A percentile compares a stretch with the other conserved stretches of the same genome.
phyloP scores from a whole-genome alignment of 1,140 invertebrate species.

The Cataglyphis hispanica region DNA sequence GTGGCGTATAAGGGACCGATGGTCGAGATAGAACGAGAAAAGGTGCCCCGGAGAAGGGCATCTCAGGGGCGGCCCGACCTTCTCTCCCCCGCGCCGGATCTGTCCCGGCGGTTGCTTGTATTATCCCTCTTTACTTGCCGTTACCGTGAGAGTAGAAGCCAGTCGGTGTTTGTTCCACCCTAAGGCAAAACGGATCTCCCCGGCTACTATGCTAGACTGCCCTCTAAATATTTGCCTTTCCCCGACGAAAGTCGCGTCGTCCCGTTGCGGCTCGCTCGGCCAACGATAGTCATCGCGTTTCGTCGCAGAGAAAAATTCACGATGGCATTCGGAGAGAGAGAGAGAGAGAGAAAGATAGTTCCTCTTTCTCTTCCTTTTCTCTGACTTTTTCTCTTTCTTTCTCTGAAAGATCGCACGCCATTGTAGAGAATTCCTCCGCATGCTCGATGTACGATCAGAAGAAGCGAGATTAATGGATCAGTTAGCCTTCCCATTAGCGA shows the following conservation, averaged over 20 bases:
- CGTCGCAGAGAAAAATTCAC: conserved; percentile 25
- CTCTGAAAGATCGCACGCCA: not conserved
- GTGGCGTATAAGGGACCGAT: conserved; percentile 66
- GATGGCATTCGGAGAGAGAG: not conserved
- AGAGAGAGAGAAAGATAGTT: too few species aligned
- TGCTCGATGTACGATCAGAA: conserved; percentile 25
- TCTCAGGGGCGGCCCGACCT: conserved; percentile 1
- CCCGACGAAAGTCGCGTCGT: conserved; percentile 23
- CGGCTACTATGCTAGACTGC: conserved; percentile 66
- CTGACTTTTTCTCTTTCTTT: not conserved
- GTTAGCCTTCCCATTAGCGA: conserved; percentile 55
- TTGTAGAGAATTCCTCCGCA: not conserved
- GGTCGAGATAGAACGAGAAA: conserved; percentile 69
- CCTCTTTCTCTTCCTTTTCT: not conserved
- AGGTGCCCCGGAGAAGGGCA: conserved; percentile 33
- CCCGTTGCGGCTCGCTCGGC: conserved; percentile 9
- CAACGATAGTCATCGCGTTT: conserved; percentile 26
- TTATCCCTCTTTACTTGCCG: conserved; percentile 11
- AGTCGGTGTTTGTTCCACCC: conserved; percentile 52
- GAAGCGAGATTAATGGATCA: conserved; percentile 66
- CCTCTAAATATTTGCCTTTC: conserved; percentile 72
- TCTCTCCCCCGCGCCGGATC: conserved; percentile 7
- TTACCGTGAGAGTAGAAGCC: not conserved
- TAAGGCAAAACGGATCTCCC: not conserved
- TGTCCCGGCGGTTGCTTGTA: not conserved